Base-by-base conservation (phyloP, 1,140 invertebrate genomes). In the Cyclargus thomasi region DNA sequence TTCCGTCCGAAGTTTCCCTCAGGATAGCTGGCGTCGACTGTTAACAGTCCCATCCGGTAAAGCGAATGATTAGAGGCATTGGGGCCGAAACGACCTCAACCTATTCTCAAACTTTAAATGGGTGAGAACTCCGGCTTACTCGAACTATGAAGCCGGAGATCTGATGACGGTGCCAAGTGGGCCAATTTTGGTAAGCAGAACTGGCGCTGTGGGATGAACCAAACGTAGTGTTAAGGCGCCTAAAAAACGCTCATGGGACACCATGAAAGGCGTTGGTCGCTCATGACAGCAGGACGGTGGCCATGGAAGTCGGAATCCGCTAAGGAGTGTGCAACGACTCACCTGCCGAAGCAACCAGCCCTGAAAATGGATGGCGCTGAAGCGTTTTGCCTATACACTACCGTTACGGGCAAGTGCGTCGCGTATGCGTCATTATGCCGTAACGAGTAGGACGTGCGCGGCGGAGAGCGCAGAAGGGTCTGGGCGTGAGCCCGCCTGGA, bases 111-210 rank as follows among this genome's bases (percentile, higher is more conserved):
- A 96, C 95, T 96, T 94, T 95, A 94, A 96, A 95, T 95, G 93
- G 93, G 93, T 96, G 92, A 94, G 94, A 95, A 91, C 92, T 91
- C 91, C 88, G 91, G 91, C 92, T 94, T 94, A 91, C 94, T 95
- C 92, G 88, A 94, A 90, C 82, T 80, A 85, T 87, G 83, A 83
- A 86, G 83, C 79, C 77, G 81, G 78, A 79, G 79, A 76, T 83
- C 81, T 86, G 90, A 92, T 94, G 90, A 91, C 91, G 92, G 94
- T 93, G 92, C 93, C 93, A 92, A 96, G 94, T 95, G 95, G 94
- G 95, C 95, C 95, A 96, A 92, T 96, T 96, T 96, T 95, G 95
- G 95, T 96, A 95, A 96, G 95, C 95, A 96, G 95, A 96, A 96
- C 95, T 96, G 95, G 95, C 94, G 95, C 92, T 96, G 95, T 92